These are phyloP conservation scores for Littorina saxatilis DNA, from an alignment of 1,140 invertebrate species.

Conservation along the genomic window DNA sequence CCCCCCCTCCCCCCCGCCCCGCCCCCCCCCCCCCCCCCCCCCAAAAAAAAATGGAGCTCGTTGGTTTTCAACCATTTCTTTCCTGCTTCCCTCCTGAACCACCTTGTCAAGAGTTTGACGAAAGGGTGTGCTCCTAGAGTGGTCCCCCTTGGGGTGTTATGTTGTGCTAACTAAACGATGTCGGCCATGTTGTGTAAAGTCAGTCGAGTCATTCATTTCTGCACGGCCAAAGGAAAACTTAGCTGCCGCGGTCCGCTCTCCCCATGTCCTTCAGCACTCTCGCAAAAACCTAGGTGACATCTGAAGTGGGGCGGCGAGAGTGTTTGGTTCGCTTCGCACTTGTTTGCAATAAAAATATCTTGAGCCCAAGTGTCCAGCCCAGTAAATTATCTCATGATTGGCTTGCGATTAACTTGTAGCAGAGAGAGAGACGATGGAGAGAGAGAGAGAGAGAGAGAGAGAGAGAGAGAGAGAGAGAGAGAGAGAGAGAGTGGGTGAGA, in stretches of 20 bases:
- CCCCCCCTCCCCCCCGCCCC: no score
- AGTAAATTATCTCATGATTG: no score
- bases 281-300: not conserved
- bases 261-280: not conserved
- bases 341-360: constrained; percentile 21
- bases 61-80: not conserved
- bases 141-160: not conserved
- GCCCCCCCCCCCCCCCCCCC: no score
- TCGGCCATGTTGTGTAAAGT: not conserved
- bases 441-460: constrained; percentile 12
- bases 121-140: not conserved
- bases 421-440: no score
- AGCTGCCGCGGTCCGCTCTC: not conserved
- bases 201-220: not conserved
- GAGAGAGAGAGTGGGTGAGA: constrained; percentile 20
- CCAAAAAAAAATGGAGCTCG: no score
- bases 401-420: no score
- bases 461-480: constrained; percentile 3
- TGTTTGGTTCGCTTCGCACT: not conserved
- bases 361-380: not conserved
- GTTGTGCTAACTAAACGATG: constrained; percentile 3
- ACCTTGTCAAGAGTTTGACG: no score
- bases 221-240: not conserved
- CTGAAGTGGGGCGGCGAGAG: not conserved
- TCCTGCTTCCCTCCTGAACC: no score